Evolutionary conservation across 2,113 vertebrate species (phyloP).

Genomic region (Corythaixoides concolor): DNA sequence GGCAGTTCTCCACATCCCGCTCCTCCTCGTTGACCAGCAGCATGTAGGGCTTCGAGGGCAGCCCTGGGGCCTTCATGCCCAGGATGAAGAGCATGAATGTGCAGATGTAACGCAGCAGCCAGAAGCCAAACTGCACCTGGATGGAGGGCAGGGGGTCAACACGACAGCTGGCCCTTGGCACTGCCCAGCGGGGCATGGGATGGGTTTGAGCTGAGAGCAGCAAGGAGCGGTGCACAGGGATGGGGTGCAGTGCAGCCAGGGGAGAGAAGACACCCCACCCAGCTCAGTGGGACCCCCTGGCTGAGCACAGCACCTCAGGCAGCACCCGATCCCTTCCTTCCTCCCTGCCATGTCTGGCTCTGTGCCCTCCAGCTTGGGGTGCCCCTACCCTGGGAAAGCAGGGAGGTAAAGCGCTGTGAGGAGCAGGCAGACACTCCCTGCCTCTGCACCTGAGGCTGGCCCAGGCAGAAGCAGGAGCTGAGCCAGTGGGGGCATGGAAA

Average conservation of each 20-base stretch:
- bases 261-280: background rate
- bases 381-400: background rate
- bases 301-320: background rate
- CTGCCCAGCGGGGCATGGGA: rapidly evolving
- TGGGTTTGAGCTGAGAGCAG: background rate
- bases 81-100: conserved; percentile 85
- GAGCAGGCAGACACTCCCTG: background rate
- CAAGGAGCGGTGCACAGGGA: background rate
- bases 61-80: conserved; percentile 89
- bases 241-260: background rate
- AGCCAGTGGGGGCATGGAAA: background rate
- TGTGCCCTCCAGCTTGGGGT: background rate
- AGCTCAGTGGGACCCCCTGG: background rate
- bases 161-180: background rate
- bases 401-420: background rate
- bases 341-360: rapidly evolving
- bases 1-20: conserved; percentile 82
- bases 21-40: conserved; percentile 90
- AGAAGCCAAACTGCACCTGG: conserved; percentile 84
- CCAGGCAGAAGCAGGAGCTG: background rate
- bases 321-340: background rate
- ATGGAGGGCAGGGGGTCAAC: background rate
- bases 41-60: conserved; percentile 86
- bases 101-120: conserved; percentile 85
- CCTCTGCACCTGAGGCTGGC: background rate